Base-by-base conservation (phyloP, 2,797 vertebrate species). In the Rhodeus uyekii region DNA sequence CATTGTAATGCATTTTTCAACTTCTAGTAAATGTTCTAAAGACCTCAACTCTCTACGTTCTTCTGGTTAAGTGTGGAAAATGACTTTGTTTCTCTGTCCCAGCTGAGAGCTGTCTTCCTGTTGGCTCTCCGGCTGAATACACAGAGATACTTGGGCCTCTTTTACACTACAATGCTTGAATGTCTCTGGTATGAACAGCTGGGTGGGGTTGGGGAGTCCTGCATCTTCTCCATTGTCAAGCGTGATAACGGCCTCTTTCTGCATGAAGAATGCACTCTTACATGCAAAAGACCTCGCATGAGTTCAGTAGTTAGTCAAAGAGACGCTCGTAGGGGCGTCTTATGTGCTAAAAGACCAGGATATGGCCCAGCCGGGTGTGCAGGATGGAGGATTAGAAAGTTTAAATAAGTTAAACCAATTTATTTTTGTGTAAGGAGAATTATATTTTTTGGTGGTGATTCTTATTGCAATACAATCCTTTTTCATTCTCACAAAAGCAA, bases 241-340 rank as follows among this genome's bases (percentile, higher is more conserved):
- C 38, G 74, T 77, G 78, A 86, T 82, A 88, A 86, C 74, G 78
- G 76, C 65, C 75, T 82, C 81, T 27, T 61, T 81, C 64, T 79
- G 81, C 68, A 60, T 71, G 72, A n/a, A 74, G 50, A 65, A 63
- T 67, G 60, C 38, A 8, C 63, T 80, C 76, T 76, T 79, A 32
- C 67, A 69, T 80, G 72, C 63, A 42, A 81, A 81, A 74, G 60
- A 32, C 42, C 65, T 75, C 61, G 24, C 77, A 74, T 81, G 58
- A 60, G 58, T 14, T 80, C 53, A 79, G 22, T 72, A 77, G 38
- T 55, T 36, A 36, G 24, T 82, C 48, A 82, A 78, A 77, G 80
- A 78, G 76, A 73, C 64, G 46, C 32, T 55, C 39, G 34, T 18
- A 38, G 34, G 48, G 46, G 13, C 0, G 18, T 65, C 36, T 74